Conservation (phyloP, 2,797 vertebrate species). For the Xenopus petersii region DNA sequence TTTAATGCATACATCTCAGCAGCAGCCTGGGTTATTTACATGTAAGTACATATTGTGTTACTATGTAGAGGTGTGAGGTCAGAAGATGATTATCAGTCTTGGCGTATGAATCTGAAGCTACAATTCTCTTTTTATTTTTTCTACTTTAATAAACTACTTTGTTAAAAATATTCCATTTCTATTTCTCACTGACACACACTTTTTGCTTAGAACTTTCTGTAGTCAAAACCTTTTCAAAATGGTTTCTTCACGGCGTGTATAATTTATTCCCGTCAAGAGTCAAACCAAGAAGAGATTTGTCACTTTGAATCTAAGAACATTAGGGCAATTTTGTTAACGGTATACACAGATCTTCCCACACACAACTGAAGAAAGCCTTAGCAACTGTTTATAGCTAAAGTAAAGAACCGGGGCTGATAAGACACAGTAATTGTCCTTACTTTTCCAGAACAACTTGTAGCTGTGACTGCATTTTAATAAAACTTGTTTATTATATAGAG, state of each 20-base stretch:
- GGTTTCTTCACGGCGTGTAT: conserved; percentile 21
- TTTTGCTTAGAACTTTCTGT: conserved; percentile 31
- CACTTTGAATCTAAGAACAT: conserved; percentile 31
- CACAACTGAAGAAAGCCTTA: conserved; percentile 27
- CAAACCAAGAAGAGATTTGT: conserved; percentile 34
- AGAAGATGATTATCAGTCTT: too few species aligned
- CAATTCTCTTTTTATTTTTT: too few species aligned
- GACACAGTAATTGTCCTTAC: conserved; percentile 33
- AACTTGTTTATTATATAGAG: not conserved
- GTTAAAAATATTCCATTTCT: not conserved
- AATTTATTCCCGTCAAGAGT: conserved; percentile 40
- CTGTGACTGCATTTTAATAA: not conserved
- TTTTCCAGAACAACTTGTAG: conserved; percentile 10
- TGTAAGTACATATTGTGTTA: too few species aligned
- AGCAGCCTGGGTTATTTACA: too few species aligned
- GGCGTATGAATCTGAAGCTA: too few species aligned
- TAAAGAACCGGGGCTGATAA: conserved; percentile 38
- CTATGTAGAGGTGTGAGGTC: too few species aligned
- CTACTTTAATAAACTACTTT: too few species aligned
- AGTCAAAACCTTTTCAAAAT: conserved; percentile 13
- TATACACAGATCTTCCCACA: conserved; percentile 46
- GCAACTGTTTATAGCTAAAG: conserved; percentile 35
- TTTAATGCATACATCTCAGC: too few species aligned
- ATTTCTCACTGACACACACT: not conserved
- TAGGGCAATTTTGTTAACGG: conserved; percentile 42